Evolutionary conservation across 2,113 vertebrate genomes (phyloP), one percentile per base, ranked within the genome.

Genomic region (Piprites chloris): DNA sequence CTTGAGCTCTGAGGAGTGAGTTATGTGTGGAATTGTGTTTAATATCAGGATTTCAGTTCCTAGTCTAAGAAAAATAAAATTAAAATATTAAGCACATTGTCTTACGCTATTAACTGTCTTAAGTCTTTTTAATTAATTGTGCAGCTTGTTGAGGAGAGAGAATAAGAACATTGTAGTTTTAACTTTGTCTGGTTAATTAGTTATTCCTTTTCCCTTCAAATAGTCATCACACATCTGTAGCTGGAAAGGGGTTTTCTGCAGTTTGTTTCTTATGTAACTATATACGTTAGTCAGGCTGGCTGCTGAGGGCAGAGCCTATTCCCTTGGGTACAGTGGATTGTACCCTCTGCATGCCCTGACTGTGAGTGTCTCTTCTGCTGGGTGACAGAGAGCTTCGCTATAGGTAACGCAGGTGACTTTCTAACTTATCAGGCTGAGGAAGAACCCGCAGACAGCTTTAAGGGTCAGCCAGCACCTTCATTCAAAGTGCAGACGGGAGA

Each of bases 401-500:
- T 18, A 13, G 55, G 9, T 41, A 22, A 17, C 0, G 2, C 7
- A 7, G 58, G 4, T n/a, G 33, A 39, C 22, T 91, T 80, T 77
- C 21, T 42, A 2, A 4, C 8, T 61, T 33, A 16, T 44, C 9
- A 12, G 44, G 23, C 37, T 72, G 56, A 50, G 56, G 11, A 61
- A 2, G 17, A 39, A 1, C 24, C 35, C 66, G 10, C 46, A 24
- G 35, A 4, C 27, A 9, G 20, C 21, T 50, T 85, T 58, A 35
- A 53, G 77, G 55, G 41, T 42, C 18, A 46, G 28, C n/a, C 53
- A 79, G 50, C 32, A 28, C 33, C 15, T 80, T 69, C 30, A 9
- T 42, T 88, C 50, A 15, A 0, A 0, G 0, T 32, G 37, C 20
- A 22, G 68, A 59, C 56, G 9, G 47, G 47, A 47, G 2, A 7